A percentile compares a stretch with the other conserved stretches of the same genome.
phyloP scores from a whole-genome alignment of 2,888 invertebrate species.

The Sarcophaga subvicina region DNA sequence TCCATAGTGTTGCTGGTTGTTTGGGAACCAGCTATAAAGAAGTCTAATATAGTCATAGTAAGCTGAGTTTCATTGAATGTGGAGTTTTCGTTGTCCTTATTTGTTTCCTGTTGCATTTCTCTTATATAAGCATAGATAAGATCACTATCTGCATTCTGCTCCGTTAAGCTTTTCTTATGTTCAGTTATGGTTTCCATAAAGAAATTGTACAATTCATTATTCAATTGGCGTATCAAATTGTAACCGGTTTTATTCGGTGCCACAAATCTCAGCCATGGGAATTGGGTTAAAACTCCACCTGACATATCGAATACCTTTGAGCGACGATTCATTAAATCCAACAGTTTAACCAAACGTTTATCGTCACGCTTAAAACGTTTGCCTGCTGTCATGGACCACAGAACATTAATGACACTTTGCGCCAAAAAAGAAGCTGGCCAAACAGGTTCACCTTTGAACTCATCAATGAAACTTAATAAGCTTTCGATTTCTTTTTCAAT shows the following conservation, averaged over 20 bases:
- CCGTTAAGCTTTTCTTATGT: slow-evolving; percentile 82
- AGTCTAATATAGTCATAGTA: slow-evolving; percentile 85
- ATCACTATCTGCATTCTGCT: slow-evolving; percentile 82
- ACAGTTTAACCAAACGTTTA: slow-evolving; percentile 80
- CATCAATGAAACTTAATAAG: slow-evolving; percentile 77
- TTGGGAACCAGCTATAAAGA: slow-evolving; percentile 86
- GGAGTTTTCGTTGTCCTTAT: slow-evolving; percentile 62
- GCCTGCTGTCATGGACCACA: slow-evolving; percentile 86
- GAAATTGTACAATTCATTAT: slow-evolving; percentile 83
- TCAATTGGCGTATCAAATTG: slow-evolving; percentile 84
- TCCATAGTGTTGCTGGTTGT: slow-evolving; percentile 86
- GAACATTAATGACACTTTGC: slow-evolving; percentile 85
- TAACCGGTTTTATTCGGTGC: slow-evolving; percentile 85
- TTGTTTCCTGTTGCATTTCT: slow-evolving; percentile 83
- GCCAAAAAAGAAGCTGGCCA: slow-evolving; percentile 82
- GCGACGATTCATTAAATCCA: slow-evolving; percentile 82
- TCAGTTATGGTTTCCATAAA: slow-evolving; percentile 84
- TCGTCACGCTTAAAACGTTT: slow-evolving; percentile 82
- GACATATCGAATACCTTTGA: slow-evolving; percentile 84
- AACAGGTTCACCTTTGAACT: slow-evolving; percentile 71
- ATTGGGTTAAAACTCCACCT: slow-evolving; percentile 84
- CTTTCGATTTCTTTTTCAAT: slow-evolving; percentile 84
- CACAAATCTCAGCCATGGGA: slow-evolving; percentile 86
- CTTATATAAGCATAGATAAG: slow-evolving; percentile 86
- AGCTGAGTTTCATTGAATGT: slow-evolving; percentile 85